Percentiles rank a stretch among this genome's conserved stretches.
Conservation (phyloP, 2,888 invertebrate genomes). For the Acanthosepion esculentum region DNA sequence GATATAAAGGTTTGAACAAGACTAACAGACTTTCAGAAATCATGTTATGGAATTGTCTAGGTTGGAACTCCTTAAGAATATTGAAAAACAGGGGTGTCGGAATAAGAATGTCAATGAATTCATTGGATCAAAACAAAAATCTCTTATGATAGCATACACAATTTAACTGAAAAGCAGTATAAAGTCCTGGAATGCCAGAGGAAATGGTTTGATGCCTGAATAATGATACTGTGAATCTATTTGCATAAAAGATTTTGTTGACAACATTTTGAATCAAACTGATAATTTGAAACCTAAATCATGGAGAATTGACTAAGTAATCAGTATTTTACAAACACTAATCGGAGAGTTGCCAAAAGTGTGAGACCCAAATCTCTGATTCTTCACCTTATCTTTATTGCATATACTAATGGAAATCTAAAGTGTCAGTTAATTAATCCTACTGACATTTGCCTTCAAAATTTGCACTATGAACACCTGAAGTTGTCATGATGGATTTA, state of each 20-base stretch:
- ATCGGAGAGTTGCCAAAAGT: neutral
- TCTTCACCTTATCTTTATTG: neutral
- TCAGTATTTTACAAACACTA: neutral
- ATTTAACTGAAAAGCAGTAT: too few relatives aligned
- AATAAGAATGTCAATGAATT: neutral
- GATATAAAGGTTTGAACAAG: too few relatives aligned
- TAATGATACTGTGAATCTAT: too few relatives aligned
- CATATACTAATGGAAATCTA: neutral
- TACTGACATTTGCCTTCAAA: neutral
- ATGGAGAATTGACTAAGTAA: neutral
- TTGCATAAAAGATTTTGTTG: too few relatives aligned
- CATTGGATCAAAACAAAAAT: neutral
- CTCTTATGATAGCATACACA: too few relatives aligned
- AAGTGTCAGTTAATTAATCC: neutral
- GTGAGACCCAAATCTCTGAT: neutral
- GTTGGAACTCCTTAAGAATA: too few relatives aligned
- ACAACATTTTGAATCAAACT: neutral
- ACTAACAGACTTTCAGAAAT: too few relatives aligned
- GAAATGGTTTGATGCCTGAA: too few relatives aligned
- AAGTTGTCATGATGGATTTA: neutral
- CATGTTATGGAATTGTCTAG: too few relatives aligned
- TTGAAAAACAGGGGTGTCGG: too few relatives aligned
- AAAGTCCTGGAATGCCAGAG: too few relatives aligned
- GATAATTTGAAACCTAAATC: neutral
- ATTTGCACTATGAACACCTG: neutral